Evolutionary conservation across 2,113 vertebrate species (phyloP).

Genomic region (Perca flavescens): DNA sequence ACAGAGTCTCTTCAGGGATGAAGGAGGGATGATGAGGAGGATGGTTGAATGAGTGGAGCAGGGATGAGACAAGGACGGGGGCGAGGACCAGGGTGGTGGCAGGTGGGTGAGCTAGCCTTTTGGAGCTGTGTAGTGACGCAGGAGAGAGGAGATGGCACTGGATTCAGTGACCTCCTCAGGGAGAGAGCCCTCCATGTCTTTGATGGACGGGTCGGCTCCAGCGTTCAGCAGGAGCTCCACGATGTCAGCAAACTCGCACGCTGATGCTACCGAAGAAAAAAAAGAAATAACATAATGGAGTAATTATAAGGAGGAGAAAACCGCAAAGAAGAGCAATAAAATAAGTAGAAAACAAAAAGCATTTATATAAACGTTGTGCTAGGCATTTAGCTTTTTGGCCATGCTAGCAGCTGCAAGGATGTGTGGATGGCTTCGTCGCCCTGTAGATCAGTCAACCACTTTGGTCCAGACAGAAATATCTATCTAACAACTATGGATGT

Average conservation of each 20-base stretch:
- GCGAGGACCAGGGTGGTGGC: neutral
- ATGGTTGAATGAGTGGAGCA: neutral
- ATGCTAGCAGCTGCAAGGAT: neutral
- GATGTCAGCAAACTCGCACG: slow-evolving; percentile 95
- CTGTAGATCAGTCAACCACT: neutral
- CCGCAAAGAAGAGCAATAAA: neutral
- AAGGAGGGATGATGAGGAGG: neutral
- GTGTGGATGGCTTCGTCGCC: neutral
- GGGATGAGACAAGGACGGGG: slow-evolving; percentile 18
- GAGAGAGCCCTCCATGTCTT: slow-evolving; percentile 93
- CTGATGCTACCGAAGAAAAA: slow-evolving; percentile 85
- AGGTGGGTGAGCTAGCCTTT: slow-evolving; percentile 77
- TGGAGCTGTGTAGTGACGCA: slow-evolving; percentile 86
- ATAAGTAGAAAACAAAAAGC: neutral
- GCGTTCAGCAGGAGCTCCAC: slow-evolving; percentile 92
- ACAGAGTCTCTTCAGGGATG: slow-evolving; percentile 44
- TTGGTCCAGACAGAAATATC: slow-evolving; percentile 1
- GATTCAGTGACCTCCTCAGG: slow-evolving; percentile 95
- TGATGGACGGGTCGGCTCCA: slow-evolving; percentile 91
- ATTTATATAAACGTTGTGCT: neutral
- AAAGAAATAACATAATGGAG: neutral
- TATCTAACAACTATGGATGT: neutral
- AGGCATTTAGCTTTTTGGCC: neutral
- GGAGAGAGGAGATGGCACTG: slow-evolving; percentile 86
- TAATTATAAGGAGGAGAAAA: neutral